Base-by-base conservation (phyloP, 2,113 vertebrate genomes). In the Orcinus orca region DNA sequence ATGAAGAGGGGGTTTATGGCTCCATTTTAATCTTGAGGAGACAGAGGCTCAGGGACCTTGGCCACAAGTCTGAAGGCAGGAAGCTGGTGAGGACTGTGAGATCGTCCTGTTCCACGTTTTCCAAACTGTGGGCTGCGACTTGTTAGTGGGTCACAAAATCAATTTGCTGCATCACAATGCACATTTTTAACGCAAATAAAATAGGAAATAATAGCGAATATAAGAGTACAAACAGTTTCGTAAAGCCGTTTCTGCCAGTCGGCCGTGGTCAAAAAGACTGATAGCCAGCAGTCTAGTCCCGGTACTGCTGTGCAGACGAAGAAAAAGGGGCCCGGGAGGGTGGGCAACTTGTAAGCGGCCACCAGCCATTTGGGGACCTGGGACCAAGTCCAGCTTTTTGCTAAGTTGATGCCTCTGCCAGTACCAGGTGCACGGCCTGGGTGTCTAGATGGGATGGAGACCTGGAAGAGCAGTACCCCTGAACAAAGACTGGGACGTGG, bases 321-420 rank as follows among this genome's bases (percentile, higher is more conserved):
- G 36, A 71, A 58, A 70, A 67, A 0, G 5, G 53, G 8, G 25
- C 11, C 10, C 0, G 1, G 73, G 23, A 60, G 23, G 29, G 12
- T 2, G 3, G 70, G 63, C 0, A 0, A 9, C 10, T 6, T 25
- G 33, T 23, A n/a, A 50, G n/a, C 3, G 23, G n/a, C 33, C 50
- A n/a, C 63, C 33, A 62, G 67, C 18, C 11, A 2, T 29, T 18
- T 3, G 11, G 20, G 74, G 62, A 17, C 26, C 79, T 41, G 29
- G 26, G 38, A 5, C 74, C 1, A 11, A 36, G 31, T 23, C 9
- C 5, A 44, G 29, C n/a, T 53, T 3, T 12, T 11, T 81, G 38
- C 21, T 4, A 73, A 70, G 29, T 17, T 21, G 12, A 15, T 8
- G n/a, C 7, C n/a, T 76, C 20, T 9, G 76, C n/a, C 13, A 8